Conservation (phyloP, 30 jellyfish, hydroid and myxozoan genomes). For the Aurelia aurita complex sp. Pacific region DNA sequence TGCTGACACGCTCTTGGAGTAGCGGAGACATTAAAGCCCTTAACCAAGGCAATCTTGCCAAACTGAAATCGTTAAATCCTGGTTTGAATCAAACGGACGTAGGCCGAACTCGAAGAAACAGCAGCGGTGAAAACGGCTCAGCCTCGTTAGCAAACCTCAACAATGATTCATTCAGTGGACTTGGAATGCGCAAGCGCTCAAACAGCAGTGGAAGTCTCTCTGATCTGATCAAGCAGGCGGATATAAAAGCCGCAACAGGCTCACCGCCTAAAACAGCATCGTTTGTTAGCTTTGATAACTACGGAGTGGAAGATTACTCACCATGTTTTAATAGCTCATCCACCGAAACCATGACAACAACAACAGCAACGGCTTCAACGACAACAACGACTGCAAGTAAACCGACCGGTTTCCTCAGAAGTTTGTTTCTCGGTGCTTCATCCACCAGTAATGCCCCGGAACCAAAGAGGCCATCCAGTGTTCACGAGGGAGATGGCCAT, state of each 20-base stretch:
- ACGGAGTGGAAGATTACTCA: slow-evolving; percentile 55
- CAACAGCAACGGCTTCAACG: slow-evolving; percentile 11
- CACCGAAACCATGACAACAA: slow-evolving; percentile 20
- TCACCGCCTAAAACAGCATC: slow-evolving; percentile 39
- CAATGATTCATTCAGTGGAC: slow-evolving; percentile 12
- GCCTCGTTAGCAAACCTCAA: not conserved
- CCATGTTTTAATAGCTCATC: slow-evolving; percentile 11
- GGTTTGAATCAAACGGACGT: not conserved
- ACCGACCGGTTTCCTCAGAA: slow-evolving; percentile 65
- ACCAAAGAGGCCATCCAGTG: slow-evolving; percentile 59
- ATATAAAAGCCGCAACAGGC: slow-evolving; percentile 13
- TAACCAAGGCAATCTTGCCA: slow-evolving; percentile 5
- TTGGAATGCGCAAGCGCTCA: slow-evolving; percentile 43
- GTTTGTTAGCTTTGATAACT: slow-evolving; percentile 44
- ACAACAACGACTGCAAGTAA: slow-evolving; percentile 26
- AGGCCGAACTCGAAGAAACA: slow-evolving; percentile 54
- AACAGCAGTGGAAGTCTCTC: slow-evolving; percentile 76
- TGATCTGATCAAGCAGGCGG: slow-evolving; percentile 50
- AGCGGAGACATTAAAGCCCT: slow-evolving; percentile 63
- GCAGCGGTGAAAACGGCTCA: slow-evolving; percentile 14
- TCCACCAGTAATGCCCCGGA: slow-evolving; percentile 15
- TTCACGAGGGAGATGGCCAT: slow-evolving; percentile 22
- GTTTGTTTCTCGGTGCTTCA: slow-evolving; percentile 50
- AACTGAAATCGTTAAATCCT: slow-evolving; percentile 13
- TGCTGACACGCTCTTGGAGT: slow-evolving; percentile 65